phyloP scores from a whole-genome alignment of 2,888 invertebrate species.

The Rhagium mordax region DNA sequence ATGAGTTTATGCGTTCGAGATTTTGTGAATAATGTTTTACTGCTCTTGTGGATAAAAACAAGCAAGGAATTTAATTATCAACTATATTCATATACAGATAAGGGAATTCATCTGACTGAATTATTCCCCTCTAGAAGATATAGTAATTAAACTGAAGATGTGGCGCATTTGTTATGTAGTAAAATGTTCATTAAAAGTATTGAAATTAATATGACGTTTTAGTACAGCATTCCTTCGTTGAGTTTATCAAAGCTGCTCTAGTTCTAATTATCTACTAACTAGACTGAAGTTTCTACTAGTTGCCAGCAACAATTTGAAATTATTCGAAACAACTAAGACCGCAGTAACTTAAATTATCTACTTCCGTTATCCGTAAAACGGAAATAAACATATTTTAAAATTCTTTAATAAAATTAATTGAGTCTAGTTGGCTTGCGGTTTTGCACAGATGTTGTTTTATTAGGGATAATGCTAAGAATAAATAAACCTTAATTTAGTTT shows the following conservation, averaged over 20 bases:
- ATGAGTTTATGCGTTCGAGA: neutral
- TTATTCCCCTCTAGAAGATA: neutral
- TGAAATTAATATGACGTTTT: neutral
- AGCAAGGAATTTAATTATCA: neutral
- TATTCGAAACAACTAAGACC: neutral
- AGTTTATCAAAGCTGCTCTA: neutral
- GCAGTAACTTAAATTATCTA: conserved; percentile 17
- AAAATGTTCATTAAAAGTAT: neutral
- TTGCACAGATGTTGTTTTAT: conserved; percentile 33
- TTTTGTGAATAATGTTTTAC: neutral
- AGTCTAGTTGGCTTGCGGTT: conserved; percentile 9
- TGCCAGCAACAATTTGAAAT: neutral
- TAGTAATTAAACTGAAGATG: neutral
- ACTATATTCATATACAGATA: no score
- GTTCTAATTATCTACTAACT: neutral
- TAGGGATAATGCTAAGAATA: conserved; percentile 27
- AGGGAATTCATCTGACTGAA: neutral
- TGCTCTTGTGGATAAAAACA: neutral
- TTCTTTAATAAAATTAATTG: conserved; percentile 24
- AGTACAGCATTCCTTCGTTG: neutral
- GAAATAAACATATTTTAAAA: conserved; percentile 26
- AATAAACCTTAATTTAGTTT: conserved; percentile 28
- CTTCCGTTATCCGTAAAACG: neutral
- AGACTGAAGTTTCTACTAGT: neutral
- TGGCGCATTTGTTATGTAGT: neutral